phyloP scores from a whole-genome alignment of 2,888 invertebrate genomes.

The Drosophila helvetica region DNA sequence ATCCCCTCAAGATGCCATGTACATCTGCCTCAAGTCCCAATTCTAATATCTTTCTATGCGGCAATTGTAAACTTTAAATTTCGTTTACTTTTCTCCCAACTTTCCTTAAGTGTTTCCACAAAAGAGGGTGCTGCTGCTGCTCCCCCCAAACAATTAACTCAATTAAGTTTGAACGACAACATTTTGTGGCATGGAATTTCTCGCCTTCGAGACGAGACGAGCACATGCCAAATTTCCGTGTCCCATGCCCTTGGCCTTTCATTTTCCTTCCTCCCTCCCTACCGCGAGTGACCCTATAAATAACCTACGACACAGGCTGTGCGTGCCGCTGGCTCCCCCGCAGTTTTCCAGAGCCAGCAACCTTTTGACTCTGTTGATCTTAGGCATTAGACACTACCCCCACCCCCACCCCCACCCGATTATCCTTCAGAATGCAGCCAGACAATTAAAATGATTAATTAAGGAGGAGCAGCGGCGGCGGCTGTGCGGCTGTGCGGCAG shows the following conservation, averaged over 20 bases:
- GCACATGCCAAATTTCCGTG: conserved; percentile 43
- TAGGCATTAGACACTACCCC: background rate
- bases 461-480: conserved; percentile 42
- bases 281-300: conserved; percentile 33
- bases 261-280: background rate
- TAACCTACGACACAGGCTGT: conserved; percentile 20
- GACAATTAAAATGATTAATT: conserved; percentile 79
- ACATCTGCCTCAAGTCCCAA: background rate
- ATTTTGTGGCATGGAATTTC: conserved; percentile 29
- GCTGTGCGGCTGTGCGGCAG: conserved; percentile 51
- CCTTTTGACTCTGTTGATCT: conserved; percentile 11
- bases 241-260: conserved; percentile 23
- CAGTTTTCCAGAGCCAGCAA: conserved; percentile 24
- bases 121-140: conserved; percentile 17
- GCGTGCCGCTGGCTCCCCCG: conserved; percentile 24
- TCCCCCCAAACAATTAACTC: conserved; percentile 39
- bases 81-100: background rate
- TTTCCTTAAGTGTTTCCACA: conserved; percentile 1
- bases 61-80: conserved; percentile 7
- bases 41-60: background rate
- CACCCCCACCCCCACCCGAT: conserved; percentile 7
- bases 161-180: conserved; percentile 24
- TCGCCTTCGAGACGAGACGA: conserved; percentile 22
- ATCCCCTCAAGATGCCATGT: background rate
- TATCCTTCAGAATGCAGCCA: conserved; percentile 53